Conservation (phyloP, 2,888 invertebrate species). For the Eudiplozoon nipponicum region DNA sequence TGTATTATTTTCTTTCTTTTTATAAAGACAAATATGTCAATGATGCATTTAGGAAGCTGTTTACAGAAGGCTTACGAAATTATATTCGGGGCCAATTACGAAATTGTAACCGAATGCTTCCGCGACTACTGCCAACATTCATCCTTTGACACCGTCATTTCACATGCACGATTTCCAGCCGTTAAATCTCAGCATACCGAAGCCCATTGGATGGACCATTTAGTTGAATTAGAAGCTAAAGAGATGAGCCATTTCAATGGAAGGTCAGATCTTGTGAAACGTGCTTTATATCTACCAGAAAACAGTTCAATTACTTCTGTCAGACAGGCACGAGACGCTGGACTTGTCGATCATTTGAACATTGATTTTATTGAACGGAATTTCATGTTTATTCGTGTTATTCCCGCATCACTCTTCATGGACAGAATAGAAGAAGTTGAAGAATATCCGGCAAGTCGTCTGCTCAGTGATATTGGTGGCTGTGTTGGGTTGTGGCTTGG, state of each 20-base stretch:
- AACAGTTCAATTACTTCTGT: no score
- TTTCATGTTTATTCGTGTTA: conserved; percentile 14
- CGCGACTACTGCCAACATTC: background rate
- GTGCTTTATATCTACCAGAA: no score
- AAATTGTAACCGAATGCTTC: no score
- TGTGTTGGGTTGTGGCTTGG: conserved; percentile 17
- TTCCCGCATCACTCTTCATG: conserved; percentile 15
- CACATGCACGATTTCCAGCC: background rate
- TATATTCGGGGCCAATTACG: no score
- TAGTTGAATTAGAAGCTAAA: background rate
- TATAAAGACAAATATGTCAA: no score
- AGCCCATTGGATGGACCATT: background rate
- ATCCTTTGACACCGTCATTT: background rate
- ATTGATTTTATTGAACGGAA: conserved; percentile 15
- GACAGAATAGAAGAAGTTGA: conserved; percentile 14
- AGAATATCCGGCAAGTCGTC: conserved; percentile 15
- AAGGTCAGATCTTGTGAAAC: background rate
- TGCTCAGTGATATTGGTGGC: conserved; percentile 16
- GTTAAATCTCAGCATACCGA: background rate
- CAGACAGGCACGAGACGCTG: no score
- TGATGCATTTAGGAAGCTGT: no score
- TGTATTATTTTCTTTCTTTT: no score
- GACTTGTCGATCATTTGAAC: no score
- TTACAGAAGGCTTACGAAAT: no score
- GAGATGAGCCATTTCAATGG: background rate